A percentile compares a stretch with the other conserved stretches of the same genome.
Conservation (phyloP, 2,888 invertebrate genomes). For the Protophormia terraenovae region DNA sequence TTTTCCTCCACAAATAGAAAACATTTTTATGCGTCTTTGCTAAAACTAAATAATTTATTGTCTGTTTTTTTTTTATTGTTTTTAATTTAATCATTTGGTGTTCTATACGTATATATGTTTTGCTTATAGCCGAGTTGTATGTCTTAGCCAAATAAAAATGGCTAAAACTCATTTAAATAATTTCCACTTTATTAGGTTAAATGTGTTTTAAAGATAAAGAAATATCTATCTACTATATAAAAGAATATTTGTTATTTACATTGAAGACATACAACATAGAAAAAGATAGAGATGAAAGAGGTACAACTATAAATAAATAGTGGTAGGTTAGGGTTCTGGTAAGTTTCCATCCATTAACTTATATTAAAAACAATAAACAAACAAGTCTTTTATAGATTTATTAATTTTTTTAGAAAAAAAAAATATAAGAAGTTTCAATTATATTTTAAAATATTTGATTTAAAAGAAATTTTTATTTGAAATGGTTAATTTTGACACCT, state of each 20-base stretch:
- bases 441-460: too few relatives aligned
- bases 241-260: neutral
- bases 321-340: constrained; percentile 28
- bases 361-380: neutral
- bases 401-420: neutral
- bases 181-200: neutral
- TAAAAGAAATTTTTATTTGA: too few relatives aligned
- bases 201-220: neutral
- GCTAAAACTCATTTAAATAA: neutral
- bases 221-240: too few relatives aligned
- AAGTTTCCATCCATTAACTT: neutral
- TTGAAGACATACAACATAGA: neutral
- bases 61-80: neutral
- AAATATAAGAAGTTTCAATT: too few relatives aligned
- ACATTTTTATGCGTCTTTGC: neutral
- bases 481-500: too few relatives aligned
- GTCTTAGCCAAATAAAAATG: neutral
- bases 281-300: neutral
- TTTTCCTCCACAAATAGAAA: neutral
- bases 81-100: neutral
- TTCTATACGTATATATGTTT: neutral
- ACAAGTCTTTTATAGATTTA: neutral
- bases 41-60: neutral
- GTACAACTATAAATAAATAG: neutral
- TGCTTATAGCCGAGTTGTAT: neutral